phyloP scores from a whole-genome alignment of 2,888 invertebrate genomes.

The Fragum whitleyi region DNA sequence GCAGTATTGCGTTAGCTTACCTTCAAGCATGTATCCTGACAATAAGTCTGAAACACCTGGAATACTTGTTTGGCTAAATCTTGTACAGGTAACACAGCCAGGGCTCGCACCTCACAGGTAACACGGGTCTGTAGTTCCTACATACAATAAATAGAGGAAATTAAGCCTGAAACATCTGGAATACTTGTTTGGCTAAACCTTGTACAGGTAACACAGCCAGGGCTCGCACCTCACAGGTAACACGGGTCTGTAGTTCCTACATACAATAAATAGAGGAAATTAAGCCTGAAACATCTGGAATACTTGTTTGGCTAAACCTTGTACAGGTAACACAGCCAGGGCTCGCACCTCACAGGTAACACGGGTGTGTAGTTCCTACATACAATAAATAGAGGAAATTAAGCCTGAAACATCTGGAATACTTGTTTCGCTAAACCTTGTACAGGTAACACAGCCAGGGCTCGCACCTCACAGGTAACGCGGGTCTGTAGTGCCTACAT shows the following conservation, averaged over 20 bases:
- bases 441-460: slow-evolving; percentile 96
- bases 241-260: slow-evolving; percentile 88
- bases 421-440: slow-evolving; percentile 96
- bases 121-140: slow-evolving; percentile 88
- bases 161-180: background rate
- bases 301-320: slow-evolving; percentile 96
- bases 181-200: slow-evolving; percentile 95
- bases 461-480: slow-evolving; percentile 88
- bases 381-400: slow-evolving; percentile 36
- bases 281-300: slow-evolving; percentile 91
- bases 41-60: slow-evolving; percentile 90
- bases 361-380: slow-evolving; percentile 88
- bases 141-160: background rate
- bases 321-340: slow-evolving; percentile 96
- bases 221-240: slow-evolving; percentile 89
- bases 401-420: slow-evolving; percentile 91
- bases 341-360: slow-evolving; percentile 89
- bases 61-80: slow-evolving; percentile 96
- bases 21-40: slow-evolving; percentile 87
- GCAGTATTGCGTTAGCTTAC: slow-evolving; percentile 83
- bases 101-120: slow-evolving; percentile 89
- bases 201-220: slow-evolving; percentile 96
- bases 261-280: background rate
- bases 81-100: slow-evolving; percentile 96
- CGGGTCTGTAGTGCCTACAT: slow-evolving; percentile 88